Conservation (phyloP, 2,113 vertebrate genomes). For the Epinephelus moara region DNA sequence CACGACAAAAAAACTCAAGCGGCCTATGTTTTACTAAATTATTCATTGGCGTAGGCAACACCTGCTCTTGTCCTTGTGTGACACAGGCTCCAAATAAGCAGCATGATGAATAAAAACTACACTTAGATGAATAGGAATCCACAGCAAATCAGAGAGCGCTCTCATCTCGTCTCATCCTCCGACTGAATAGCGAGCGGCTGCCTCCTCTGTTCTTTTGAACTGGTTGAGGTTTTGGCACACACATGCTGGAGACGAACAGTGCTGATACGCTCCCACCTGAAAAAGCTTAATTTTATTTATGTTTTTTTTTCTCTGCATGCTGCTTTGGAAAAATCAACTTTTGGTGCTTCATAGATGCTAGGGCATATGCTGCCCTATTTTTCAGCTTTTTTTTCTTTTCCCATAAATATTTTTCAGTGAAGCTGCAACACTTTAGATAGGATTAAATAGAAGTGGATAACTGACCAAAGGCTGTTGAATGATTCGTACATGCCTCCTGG, state of each 20-base stretch:
- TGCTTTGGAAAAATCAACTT: conserved; percentile 6
- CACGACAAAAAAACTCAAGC: conserved; percentile 36
- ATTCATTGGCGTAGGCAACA: conserved; percentile 36
- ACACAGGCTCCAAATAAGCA: conserved; percentile 52
- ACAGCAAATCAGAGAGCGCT: conserved; percentile 47
- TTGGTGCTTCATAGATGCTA: neutral
- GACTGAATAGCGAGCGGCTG: conserved; percentile 52
- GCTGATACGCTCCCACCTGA: conserved; percentile 29
- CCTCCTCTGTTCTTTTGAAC: conserved; percentile 55
- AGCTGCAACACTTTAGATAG: conserved; percentile 36
- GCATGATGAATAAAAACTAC: conserved; percentile 61
- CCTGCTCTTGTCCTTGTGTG: conserved; percentile 61
- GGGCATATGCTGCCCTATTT: conserved; percentile 47
- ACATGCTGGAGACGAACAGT: conserved; percentile 9
- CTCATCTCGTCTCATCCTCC: conserved; percentile 58
- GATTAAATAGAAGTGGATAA: conserved; percentile 47
- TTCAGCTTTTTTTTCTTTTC: neutral
- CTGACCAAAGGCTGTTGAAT: conserved; percentile 49
- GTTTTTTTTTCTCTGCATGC: conserved; percentile 4
- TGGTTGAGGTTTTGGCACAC: conserved; percentile 40
- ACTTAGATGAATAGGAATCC: conserved; percentile 58
- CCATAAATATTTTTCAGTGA: conserved; percentile 13
- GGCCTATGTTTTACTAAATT: conserved; percentile 32
- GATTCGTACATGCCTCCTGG: conserved; percentile 25
- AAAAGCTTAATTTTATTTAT: conserved; percentile 45